These are phyloP conservation scores for Aphaenogaster floridana DNA, from an alignment of 1,140 invertebrate genomes.

Conservation along the genomic window DNA sequence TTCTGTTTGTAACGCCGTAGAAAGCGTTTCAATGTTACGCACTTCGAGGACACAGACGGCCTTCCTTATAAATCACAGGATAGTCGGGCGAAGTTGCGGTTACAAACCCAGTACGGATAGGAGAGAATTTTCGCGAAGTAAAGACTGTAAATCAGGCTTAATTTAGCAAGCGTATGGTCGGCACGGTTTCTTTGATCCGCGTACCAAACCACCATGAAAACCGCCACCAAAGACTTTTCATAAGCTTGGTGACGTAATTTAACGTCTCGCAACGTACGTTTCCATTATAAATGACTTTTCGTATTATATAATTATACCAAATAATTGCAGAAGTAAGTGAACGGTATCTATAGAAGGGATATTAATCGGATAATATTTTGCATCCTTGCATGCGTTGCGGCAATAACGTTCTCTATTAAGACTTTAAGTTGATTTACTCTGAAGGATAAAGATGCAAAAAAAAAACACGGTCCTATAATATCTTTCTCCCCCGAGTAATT, in stretches of 20 bases:
- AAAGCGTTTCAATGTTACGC: conserved; percentile 28
- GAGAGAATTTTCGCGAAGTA: conserved; percentile 44
- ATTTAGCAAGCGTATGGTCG: conserved; percentile 56
- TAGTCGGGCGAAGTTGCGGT: conserved; percentile 9
- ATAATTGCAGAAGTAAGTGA: background rate
- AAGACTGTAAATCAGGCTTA: conserved; percentile 62
- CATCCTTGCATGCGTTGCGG: background rate
- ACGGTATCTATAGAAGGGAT: background rate
- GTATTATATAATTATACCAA: background rate
- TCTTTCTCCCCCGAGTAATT: conserved; percentile 10
- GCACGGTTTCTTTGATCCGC: background rate
- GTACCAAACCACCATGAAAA: conserved; percentile 8
- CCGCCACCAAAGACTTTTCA: conserved; percentile 9
- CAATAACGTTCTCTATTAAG: conserved; percentile 19
- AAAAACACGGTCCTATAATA: background rate
- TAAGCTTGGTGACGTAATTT: conserved; percentile 34
- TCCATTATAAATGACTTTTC: background rate
- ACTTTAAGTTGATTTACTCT: conserved; percentile 24
- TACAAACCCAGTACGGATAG: conserved; percentile 5
- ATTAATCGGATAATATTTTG: conserved; percentile 28
- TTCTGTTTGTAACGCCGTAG: conserved; percentile 4
- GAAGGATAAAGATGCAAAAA: conserved; percentile 4
- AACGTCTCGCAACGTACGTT: background rate
- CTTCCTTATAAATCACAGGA: conserved; percentile 30
- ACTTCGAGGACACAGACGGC: background rate